Evolutionary conservation across 2,888 invertebrate genomes (phyloP), one percentile per base, ranked within the genome.

Genomic region (Gymnosoma rotundatum): DNA sequence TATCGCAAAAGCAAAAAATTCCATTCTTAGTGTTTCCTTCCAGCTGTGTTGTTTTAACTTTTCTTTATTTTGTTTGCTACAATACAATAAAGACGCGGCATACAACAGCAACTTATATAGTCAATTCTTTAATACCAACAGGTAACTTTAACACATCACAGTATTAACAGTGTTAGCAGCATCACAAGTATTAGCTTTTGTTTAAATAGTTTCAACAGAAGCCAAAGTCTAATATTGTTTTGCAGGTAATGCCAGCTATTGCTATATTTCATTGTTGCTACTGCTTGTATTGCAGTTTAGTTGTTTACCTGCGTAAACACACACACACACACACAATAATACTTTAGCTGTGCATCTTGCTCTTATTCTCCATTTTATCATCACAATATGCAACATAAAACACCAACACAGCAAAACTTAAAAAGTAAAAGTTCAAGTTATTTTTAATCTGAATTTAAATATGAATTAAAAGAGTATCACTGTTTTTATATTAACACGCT

Each of bases 221-320:
- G 32, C 10, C 36, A 32, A 45, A 78, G 63, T 70, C 63, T 63
- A 78, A 78, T 78, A 60, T 61, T 52, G 25, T 69, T 42, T 42
- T 12, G 12, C 42, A 1, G 42, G 2, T 42, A 3, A 32, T 32
- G 32, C 32, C 7, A 25, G 42, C 12, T 32, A 48, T 25, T 64
- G 50, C 25, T 70, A n/a, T 16, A 5, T 4, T 42, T 42, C 25
- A 7, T 42, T 7, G 21, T 52, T 58, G 58, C 63, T 75, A 42
- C 58, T 72, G 70, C 45, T 63, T 50, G 72, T 52, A 66, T 73
- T 25, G 58, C 58, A 73, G 58, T 66, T 73, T 25, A 60, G 54
- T 52, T 73, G 58, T 79, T 72, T 72, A 66, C 79, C 79, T 79
- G 66, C 25, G 25, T 45, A 60, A 72, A 58, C 56, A 60, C 60